phyloP scores from a whole-genome alignment of 2,113 vertebrate genomes.

The Pao palembangensis region DNA sequence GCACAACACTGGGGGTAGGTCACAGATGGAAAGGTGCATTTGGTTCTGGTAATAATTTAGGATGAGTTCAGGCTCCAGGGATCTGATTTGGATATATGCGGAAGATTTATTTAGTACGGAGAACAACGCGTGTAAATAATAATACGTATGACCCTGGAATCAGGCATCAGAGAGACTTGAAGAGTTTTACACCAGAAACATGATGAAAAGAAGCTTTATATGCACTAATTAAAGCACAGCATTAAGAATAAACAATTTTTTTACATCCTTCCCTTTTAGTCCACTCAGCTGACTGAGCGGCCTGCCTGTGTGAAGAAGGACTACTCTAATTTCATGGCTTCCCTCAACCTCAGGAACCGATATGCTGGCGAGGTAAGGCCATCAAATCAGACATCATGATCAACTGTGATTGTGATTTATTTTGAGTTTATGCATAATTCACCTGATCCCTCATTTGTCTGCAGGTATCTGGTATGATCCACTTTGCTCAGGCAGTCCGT shows the following conservation, averaged over 20 bases:
- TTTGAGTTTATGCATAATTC: too few relatives aligned
- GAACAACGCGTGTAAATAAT: too few relatives aligned
- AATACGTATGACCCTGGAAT: too few relatives aligned
- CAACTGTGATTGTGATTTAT: neutral
- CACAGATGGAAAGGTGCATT: neutral
- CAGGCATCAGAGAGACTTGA: too few relatives aligned
- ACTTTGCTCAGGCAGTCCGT: constrained; percentile 84
- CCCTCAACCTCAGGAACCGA: constrained; percentile 95
- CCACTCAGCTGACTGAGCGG: constrained; percentile 92
- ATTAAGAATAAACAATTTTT: too few relatives aligned
- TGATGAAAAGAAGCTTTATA: too few relatives aligned
- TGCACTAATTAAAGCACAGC: too few relatives aligned
- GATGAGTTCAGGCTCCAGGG: too few relatives aligned
- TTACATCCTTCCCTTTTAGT: constrained; percentile 60
- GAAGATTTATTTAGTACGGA: too few relatives aligned
- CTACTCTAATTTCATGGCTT: constrained; percentile 99
- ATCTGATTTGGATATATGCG: too few relatives aligned
- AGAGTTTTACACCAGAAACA: too few relatives aligned
- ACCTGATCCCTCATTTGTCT: constrained; percentile 9
- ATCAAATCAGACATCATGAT: neutral
- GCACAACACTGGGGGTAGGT: constrained; percentile 90
- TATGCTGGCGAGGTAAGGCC: constrained; percentile 89
- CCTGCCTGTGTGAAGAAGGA: constrained; percentile 97
- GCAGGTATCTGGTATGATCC: constrained; percentile 95
- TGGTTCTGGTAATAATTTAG: neutral